These are phyloP conservation scores for Lethrus apterus DNA, from an alignment of 1,140 invertebrate genomes.

Conservation along the genomic window DNA sequence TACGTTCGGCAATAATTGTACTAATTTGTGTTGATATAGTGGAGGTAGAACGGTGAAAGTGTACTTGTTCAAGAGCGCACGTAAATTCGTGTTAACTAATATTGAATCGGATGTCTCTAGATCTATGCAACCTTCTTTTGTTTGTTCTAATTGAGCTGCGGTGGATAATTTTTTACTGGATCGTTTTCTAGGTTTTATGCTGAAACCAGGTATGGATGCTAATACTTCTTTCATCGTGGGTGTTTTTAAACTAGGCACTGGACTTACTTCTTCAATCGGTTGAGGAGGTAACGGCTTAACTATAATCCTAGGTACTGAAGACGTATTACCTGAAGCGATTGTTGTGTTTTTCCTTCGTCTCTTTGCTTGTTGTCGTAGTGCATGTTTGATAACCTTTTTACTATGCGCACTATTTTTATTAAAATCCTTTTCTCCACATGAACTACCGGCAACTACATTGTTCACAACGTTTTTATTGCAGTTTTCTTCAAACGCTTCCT, in stretches of 20 bases:
- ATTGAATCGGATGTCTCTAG: conserved; percentile 95
- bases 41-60: conserved; percentile 83
- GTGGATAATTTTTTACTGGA: conserved; percentile 79
- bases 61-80: conserved; percentile 80
- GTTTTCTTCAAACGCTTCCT: conserved; percentile 23
- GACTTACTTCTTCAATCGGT: conserved; percentile 43
- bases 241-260: conserved; percentile 34
- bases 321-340: conserved; percentile 60
- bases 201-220: conserved; percentile 85
- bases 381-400: conserved; percentile 59
- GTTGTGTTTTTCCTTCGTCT: conserved; percentile 68
- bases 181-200: conserved; percentile 67
- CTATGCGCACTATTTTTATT: conserved; percentile 15
- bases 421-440: conserved; percentile 10
- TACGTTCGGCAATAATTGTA: conserved; percentile 83
- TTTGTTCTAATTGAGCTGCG: conserved; percentile 86
- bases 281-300: conserved; percentile 62
- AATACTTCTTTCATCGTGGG: conserved; percentile 79
- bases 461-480: conserved; percentile 5
- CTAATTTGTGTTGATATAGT: conserved; percentile 85
- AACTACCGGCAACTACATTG: conserved; percentile 6
- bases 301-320: conserved; percentile 59
- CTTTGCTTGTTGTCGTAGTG: conserved; percentile 69
- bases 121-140: conserved; percentile 88
- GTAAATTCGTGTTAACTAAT: conserved; percentile 83